These are phyloP conservation scores for Cheilosia impressa DNA, from an alignment of 2,888 invertebrate genomes.

Conservation along the genomic window DNA sequence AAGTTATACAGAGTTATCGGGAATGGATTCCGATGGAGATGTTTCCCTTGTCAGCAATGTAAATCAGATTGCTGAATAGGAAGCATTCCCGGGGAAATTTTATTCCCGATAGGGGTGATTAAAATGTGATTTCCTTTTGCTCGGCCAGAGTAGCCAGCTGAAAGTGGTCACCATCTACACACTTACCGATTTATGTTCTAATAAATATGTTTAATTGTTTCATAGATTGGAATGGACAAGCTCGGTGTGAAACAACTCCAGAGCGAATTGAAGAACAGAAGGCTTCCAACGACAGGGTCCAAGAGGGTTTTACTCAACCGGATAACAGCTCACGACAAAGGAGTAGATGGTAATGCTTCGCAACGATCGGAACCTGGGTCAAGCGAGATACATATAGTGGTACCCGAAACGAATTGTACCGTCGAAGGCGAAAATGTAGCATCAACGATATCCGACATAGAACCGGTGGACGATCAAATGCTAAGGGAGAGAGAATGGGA, in stretches of 20 bases:
- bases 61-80: too few species aligned
- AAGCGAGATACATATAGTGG: background rate
- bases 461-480: background rate
- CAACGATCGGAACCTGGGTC: background rate
- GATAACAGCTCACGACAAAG: background rate
- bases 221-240: background rate
- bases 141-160: too few species aligned
- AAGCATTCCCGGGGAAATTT: too few species aligned
- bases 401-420: background rate
- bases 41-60: too few species aligned
- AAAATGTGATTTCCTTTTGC: too few species aligned
- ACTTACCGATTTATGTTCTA: background rate
- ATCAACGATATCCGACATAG: too few species aligned
- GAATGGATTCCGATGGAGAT: too few species aligned
- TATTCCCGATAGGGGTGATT: too few species aligned
- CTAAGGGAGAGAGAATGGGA: background rate
- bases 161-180: too few species aligned
- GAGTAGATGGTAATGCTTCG: too few species aligned
- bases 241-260: background rate
- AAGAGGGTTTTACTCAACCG: background rate
- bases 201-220: background rate
- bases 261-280: background rate
- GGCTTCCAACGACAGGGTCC: background rate
- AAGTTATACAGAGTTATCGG: too few species aligned
- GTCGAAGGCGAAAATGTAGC: too few species aligned